Percentiles rank a stretch among this genome's conserved stretches.
These are phyloP conservation scores for Aphidius ervi DNA, from an alignment of 1,140 invertebrate genomes.

Conservation along the genomic window DNA sequence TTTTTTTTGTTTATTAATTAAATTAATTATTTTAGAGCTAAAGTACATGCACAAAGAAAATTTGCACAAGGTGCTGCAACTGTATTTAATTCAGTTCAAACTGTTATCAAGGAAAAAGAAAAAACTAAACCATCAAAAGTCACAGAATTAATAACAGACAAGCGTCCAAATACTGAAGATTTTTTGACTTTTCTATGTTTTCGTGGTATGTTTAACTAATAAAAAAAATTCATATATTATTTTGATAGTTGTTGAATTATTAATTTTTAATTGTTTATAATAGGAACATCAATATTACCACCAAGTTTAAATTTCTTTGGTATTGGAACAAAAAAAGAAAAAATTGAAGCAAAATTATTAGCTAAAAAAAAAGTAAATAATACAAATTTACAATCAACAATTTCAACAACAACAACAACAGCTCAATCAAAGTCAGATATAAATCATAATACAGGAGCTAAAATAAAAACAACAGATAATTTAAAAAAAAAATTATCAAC, in stretches of 20 bases:
- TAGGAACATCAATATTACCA: conserved; percentile 69
- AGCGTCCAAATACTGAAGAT: conserved; percentile 82
- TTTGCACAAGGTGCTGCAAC: conserved; percentile 76
- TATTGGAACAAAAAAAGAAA: conserved; percentile 45
- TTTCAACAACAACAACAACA: background rate
- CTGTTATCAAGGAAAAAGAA: conserved; percentile 61
- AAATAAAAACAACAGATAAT: background rate
- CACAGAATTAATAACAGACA: conserved; percentile 61
- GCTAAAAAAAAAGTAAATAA: conserved; percentile 27
- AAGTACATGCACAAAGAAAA: conserved; percentile 85
- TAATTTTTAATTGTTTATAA: conserved; percentile 19
- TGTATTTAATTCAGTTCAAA: conserved; percentile 43
- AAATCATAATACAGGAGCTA: conserved; percentile 19
- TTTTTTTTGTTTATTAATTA: conserved; percentile 12
- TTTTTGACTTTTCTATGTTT: conserved; percentile 87
- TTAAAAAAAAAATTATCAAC: conserved; percentile 25
- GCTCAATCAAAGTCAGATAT: conserved; percentile 18
- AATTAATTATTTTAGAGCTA: conserved; percentile 55
- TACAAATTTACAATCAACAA: background rate
- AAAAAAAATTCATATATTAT: background rate
- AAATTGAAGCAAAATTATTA: conserved; percentile 33
- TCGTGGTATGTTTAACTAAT: conserved; percentile 58
- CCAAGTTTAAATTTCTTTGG: conserved; percentile 74
- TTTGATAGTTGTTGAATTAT: background rate
- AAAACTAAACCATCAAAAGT: conserved; percentile 50